These are phyloP conservation scores for Dipodomys stephensi DNA, from an alignment of 2,113 vertebrate genomes.

Conservation along the genomic window DNA sequence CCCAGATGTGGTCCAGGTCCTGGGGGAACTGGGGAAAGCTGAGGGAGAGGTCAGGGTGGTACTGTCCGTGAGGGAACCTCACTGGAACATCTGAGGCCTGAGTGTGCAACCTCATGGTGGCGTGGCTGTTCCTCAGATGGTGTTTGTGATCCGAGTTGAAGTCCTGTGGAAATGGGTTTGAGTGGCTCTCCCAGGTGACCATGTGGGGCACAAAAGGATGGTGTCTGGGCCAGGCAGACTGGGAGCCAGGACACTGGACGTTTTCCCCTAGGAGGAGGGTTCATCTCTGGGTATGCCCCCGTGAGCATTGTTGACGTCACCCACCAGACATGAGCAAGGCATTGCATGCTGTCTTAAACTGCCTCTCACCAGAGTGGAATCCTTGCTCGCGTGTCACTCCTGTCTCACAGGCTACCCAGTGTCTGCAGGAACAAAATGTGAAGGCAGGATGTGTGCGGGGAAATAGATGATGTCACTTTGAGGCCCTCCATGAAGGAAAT, in stretches of 20 bases:
- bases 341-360: too few relatives aligned
- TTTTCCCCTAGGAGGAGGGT: background rate
- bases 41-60: accelerated
- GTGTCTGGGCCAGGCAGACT: accelerated
- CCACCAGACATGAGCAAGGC: background rate
- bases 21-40: background rate
- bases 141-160: too few relatives aligned
- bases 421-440: background rate
- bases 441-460: background rate
- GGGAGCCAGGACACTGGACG: accelerated
- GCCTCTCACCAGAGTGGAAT: too few relatives aligned
- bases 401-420: accelerated
- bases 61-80: too few relatives aligned
- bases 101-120: too few relatives aligned
- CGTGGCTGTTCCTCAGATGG: too few relatives aligned
- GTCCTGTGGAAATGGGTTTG: too few relatives aligned
- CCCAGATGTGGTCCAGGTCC: accelerated
- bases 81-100: too few relatives aligned
- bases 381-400: too few relatives aligned
- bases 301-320: background rate
- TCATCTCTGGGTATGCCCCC: background rate
- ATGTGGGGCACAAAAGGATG: too few relatives aligned
- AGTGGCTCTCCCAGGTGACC: too few relatives aligned
- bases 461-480: background rate
- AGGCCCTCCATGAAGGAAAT: background rate